These are phyloP conservation scores for Varecia variegata DNA, from an alignment of 2,797 vertebrate genomes.

Conservation along the genomic window DNA sequence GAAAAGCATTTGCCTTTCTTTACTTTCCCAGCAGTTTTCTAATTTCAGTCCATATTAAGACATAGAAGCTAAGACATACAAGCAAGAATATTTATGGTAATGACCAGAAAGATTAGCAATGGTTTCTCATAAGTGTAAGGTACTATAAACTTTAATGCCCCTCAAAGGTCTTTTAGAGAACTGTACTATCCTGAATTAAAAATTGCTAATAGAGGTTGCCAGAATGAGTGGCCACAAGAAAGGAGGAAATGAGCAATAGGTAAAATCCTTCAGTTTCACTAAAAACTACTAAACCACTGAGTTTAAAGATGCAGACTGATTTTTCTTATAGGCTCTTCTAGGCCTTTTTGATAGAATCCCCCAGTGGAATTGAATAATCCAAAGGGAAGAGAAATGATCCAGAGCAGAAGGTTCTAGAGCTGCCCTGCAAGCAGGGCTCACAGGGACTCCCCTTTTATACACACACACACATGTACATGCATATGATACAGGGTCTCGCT, in stretches of 20 bases:
- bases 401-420: neutral
- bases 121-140: neutral
- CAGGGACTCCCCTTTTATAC: neutral
- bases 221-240: neutral
- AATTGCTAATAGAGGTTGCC: neutral
- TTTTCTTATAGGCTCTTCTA: neutral
- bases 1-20: neutral
- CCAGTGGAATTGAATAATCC: neutral
- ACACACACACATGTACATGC: too few species aligned
- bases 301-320: neutral
- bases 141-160: neutral
- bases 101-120: neutral
- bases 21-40: neutral
- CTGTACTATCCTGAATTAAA: neutral
- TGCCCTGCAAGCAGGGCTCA: neutral
- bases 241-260: neutral
- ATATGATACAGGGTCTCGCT: neutral
- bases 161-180: neutral
- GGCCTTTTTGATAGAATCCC: neutral
- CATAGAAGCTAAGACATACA: neutral
- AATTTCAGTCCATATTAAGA: neutral
- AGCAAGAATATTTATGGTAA: neutral
- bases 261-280: neutral
- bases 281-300: constrained; percentile 9
- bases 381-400: neutral